Base-by-base conservation (phyloP, 2,113 vertebrate species). In the Riparia riparia region DNA sequence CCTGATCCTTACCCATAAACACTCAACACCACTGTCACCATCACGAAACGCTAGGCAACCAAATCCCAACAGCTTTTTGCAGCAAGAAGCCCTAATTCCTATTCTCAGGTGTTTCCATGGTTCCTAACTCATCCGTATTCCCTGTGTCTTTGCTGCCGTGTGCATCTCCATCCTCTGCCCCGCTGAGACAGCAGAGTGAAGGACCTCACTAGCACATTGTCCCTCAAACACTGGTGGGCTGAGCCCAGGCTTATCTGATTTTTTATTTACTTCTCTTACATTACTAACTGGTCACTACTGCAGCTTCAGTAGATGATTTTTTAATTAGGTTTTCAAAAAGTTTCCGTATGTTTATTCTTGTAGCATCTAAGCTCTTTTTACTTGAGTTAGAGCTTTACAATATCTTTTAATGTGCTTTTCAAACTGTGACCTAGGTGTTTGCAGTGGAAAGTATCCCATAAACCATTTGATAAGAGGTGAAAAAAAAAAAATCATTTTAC, bases 51-150 rank as follows among this genome's bases (percentile, higher is more conserved):
- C 47, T 13, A 39, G 47, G n/a, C 28, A 61, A 19, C 4, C 17
- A 54, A 78, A 86, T 39, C 22, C 73, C 22, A 10, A n/a, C 47
- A n/a, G 8, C 5, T 19, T 44, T 57, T 31, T 73, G 14, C 11
- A 17, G 18, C 8, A 17, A 64, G 57, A n/a, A 78, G 37, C 57
- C 42, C 32, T 64, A 20, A 39, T 64, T 44, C 18, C 26, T 50
- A 1, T 20, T 42, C 17, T 49, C 14, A 28, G 42, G 37, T 0
- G 0, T n/a, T 49, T 42, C 42, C 25, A 14, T 14, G 9, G 29
- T 64, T 88, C 64, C 25, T 42, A 26, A 49, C 6, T 34, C 34
- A 17, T 21, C 41, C 42, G 1, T 49, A 14, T 42, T 25, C 20
- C 29, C 14, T 6, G 15, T 34, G 29, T n/a, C 57, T 87, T 47